A percentile compares a stretch with the other conserved stretches of the same genome.
Evolutionary conservation across 2,888 invertebrate genomes (phyloP).

Genomic region (Drosophila picticornis): DNA sequence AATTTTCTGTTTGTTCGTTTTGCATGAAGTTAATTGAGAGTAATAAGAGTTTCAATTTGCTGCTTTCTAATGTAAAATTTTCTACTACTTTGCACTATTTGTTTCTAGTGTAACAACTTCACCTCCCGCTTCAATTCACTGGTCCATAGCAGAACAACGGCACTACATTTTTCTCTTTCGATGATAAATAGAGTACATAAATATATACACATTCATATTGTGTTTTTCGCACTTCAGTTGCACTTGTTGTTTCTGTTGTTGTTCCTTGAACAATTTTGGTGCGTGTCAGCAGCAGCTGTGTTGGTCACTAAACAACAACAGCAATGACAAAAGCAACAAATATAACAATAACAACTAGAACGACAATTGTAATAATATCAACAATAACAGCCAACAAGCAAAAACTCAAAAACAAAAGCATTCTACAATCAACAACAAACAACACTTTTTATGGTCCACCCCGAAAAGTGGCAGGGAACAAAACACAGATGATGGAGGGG

Average conservation of each 20-base stretch:
- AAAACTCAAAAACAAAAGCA: conserved; percentile 51
- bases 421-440: conserved; percentile 54
- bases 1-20: conserved; percentile 9
- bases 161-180: conserved; percentile 15
- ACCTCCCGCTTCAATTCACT: conserved; percentile 19
- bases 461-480: conserved; percentile 9
- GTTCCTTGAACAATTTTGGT: conserved; percentile 70
- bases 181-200: conserved; percentile 48
- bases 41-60: conserved; percentile 11
- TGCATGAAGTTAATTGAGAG: conserved; percentile 23
- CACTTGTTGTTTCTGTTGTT: conserved; percentile 32
- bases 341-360: conserved; percentile 12
- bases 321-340: conserved; percentile 42
- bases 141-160: conserved; percentile 56
- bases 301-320: conserved; percentile 56
- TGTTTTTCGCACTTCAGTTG: conserved; percentile 54
- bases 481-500: background rate
- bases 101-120: conserved; percentile 2
- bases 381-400: conserved; percentile 56
- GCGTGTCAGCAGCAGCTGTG: conserved; percentile 78
- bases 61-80: conserved; percentile 21
- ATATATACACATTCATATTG: conserved; percentile 25
- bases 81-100: background rate
- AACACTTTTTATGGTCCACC: conserved; percentile 64
- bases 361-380: conserved; percentile 71